Percentiles rank a stretch among this genome's conserved stretches.
Evolutionary conservation across 2,113 vertebrate genomes (phyloP).

Genomic region (Hydrolagus affinis): DNA sequence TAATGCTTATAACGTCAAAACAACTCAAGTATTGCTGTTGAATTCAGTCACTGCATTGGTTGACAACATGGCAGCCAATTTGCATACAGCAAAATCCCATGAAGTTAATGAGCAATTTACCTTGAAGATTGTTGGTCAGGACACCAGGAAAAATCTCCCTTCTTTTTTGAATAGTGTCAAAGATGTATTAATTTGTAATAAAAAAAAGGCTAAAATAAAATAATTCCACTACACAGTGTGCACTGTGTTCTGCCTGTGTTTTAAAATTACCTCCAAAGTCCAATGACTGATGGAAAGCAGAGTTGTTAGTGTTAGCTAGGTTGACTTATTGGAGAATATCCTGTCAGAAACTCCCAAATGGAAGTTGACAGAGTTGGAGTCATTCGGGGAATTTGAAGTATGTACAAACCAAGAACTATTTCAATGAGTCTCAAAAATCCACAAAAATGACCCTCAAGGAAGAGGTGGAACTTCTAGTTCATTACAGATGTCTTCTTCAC

Average conservation of each 20-base stretch:
- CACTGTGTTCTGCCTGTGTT: too few relatives aligned
- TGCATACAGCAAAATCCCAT: too few relatives aligned
- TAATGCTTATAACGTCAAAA: too few relatives aligned
- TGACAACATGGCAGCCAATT: too few relatives aligned
- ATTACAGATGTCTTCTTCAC: conserved; percentile 23
- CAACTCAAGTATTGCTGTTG: too few relatives aligned
- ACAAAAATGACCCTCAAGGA: conserved; percentile 14
- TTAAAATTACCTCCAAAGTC: neutral
- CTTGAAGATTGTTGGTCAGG: too few relatives aligned
- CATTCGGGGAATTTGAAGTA: conserved; percentile 12
- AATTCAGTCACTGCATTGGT: too few relatives aligned
- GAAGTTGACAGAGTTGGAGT: conserved; percentile 19
- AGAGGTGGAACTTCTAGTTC: conserved; percentile 16
- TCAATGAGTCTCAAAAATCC: neutral
- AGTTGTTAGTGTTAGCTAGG: neutral
- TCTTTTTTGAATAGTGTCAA: too few relatives aligned
- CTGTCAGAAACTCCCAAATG: conserved; percentile 10
- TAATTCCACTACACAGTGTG: neutral
- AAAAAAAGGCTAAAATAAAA: neutral
- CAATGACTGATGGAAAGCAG: neutral
- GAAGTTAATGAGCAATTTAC: too few relatives aligned
- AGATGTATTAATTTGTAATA: neutral
- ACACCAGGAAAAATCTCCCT: too few relatives aligned
- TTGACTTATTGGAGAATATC: neutral
- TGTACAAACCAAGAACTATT: conserved; percentile 16